phyloP scores from a whole-genome alignment of 2,797 vertebrate genomes.

The Halcyon leucocephala region DNA sequence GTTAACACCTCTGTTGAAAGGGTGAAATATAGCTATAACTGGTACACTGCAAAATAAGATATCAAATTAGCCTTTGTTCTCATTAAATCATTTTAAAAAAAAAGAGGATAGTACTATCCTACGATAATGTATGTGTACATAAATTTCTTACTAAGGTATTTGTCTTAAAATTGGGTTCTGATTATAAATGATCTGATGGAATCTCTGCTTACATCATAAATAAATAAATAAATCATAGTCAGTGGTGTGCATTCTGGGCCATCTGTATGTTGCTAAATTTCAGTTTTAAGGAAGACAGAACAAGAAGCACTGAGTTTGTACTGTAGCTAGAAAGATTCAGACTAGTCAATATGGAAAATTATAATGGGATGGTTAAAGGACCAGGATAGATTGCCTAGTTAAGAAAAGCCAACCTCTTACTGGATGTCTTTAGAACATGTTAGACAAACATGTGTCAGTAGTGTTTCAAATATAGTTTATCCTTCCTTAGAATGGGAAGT shows the following conservation, averaged over 20 bases:
- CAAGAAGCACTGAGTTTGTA: neutral
- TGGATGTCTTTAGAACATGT: neutral
- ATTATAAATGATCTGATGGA: neutral
- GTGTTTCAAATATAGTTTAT: neutral
- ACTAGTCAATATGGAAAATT: neutral
- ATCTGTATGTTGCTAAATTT: neutral
- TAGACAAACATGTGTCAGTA: neutral
- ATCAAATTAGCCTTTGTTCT: neutral
- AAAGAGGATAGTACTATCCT: neutral
- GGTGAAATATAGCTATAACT: neutral
- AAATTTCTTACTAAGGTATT: neutral
- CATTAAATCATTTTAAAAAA: neutral
- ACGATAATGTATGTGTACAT: accelerated
- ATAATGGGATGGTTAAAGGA: neutral
- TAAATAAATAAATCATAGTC: neutral
- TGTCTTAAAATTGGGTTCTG: neutral
- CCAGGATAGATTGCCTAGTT: neutral
- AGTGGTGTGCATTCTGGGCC: neutral
- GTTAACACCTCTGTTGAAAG: neutral
- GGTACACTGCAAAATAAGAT: neutral
- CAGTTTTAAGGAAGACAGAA: neutral
- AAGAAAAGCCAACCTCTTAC: neutral
- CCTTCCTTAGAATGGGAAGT: neutral
- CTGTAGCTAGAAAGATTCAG: neutral
- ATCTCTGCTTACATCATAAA: neutral